phyloP scores from a whole-genome alignment of 2,113 vertebrate species.

The Clarias magur region DNA sequence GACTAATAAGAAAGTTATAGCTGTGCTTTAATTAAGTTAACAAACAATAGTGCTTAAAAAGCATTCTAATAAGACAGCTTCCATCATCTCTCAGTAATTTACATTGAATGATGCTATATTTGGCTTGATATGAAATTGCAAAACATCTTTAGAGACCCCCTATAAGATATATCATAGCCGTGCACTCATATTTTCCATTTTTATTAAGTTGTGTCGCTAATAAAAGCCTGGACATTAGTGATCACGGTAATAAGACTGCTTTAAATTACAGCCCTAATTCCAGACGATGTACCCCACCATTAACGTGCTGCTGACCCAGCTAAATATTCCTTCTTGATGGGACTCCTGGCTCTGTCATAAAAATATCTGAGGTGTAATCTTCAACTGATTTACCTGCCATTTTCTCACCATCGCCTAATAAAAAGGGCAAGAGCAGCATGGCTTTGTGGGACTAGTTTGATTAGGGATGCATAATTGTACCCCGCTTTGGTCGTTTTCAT shows the following conservation, averaged over 20 bases:
- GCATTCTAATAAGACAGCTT: constrained; percentile 40
- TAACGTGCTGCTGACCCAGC: constrained; percentile 58
- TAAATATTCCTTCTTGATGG: constrained; percentile 55
- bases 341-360: constrained; percentile 56
- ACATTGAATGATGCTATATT: constrained; percentile 48
- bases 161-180: constrained; percentile 37
- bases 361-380: constrained; percentile 57
- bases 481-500: constrained; percentile 55
- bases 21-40: constrained; percentile 40
- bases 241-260: constrained; percentile 56
- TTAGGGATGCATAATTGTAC: constrained; percentile 57
- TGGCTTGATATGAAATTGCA: constrained; percentile 31
- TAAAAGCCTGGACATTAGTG: constrained; percentile 54
- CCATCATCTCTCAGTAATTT: constrained; percentile 18
- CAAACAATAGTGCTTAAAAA: constrained; percentile 50
- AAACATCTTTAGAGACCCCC: constrained; percentile 35
- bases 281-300: constrained; percentile 50
- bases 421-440: constrained; percentile 50
- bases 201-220: constrained; percentile 49
- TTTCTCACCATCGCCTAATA: constrained; percentile 50
- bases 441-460: constrained; percentile 52
- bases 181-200: constrained; percentile 43
- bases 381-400: constrained; percentile 58
- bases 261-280: constrained; percentile 58
- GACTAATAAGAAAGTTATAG: constrained; percentile 22